phyloP scores from a whole-genome alignment of 1,140 invertebrate genomes.

The Lutraria rhynchaena region DNA sequence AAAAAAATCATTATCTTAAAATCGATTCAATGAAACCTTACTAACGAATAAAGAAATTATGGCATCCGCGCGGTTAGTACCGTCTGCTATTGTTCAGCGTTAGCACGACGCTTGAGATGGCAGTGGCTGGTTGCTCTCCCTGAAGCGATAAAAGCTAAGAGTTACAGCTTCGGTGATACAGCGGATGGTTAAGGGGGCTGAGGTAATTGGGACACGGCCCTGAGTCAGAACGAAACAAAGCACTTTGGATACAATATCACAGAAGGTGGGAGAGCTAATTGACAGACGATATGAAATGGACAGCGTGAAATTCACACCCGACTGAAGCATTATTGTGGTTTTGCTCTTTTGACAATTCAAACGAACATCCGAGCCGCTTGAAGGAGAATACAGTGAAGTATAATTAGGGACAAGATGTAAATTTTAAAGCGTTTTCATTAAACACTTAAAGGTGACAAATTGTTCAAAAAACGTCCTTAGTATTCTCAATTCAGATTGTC shows the following conservation, averaged over 20 bases:
- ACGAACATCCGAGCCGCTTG: conserved; percentile 47
- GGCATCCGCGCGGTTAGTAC: too few species aligned
- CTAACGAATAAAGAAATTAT: too few species aligned
- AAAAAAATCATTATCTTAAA: too few species aligned
- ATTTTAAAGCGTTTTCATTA: conserved; percentile 32
- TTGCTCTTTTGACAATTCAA: conserved; percentile 59
- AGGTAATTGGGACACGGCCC: conserved; percentile 34
- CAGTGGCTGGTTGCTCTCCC: too few species aligned
- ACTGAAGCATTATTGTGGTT: conserved; percentile 34
- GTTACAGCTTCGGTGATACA: conserved; percentile 8
- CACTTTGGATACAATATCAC: conserved; percentile 38
- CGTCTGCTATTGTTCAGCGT: too few species aligned
- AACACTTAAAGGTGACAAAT: conserved; percentile 38
- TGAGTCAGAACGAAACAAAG: conserved; percentile 44
- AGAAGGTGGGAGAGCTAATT: conserved; percentile 47
- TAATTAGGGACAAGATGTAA: conserved; percentile 57
- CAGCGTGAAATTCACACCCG: conserved; percentile 59
- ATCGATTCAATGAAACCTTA: too few species aligned
- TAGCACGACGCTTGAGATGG: too few species aligned
- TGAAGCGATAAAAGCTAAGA: too few species aligned
- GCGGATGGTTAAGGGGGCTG: neutral
- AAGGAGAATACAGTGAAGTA: conserved; percentile 10
- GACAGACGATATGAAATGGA: conserved; percentile 43
- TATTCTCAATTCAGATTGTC: conserved; percentile 27
- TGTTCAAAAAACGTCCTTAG: conserved; percentile 30